Evolutionary conservation across 2,888 invertebrate species (phyloP).

Genomic region (Drosophila neonasuta): DNA sequence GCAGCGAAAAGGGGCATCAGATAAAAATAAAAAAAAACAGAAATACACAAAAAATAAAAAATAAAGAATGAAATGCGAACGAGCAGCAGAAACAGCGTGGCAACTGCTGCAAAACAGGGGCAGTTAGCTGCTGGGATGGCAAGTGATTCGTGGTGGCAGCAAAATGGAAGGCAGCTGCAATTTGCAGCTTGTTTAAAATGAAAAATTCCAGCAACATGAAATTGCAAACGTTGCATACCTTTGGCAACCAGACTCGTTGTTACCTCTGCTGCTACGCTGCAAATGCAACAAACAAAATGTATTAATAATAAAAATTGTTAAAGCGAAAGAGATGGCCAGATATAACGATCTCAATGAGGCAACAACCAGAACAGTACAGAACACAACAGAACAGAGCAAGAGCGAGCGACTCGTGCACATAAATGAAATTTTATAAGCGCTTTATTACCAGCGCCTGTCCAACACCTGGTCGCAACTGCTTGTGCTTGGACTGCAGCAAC

Average conservation of each 20-base stretch:
- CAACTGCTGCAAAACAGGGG: not conserved
- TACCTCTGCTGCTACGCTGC: conserved; percentile 28
- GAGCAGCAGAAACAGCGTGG: not conserved
- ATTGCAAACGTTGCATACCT: conserved; percentile 72
- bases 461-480: conserved; percentile 52
- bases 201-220: conserved; percentile 73
- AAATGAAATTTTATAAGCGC: conserved; percentile 78
- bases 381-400: not conserved
- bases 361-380: conserved; percentile 2
- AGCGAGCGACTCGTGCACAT: conserved; percentile 48
- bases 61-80: conserved; percentile 31
- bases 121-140: conserved; percentile 2
- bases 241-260: conserved; percentile 40
- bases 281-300: conserved; percentile 73
- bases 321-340: conserved; percentile 46
- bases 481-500: not conserved
- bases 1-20: conserved; percentile 7
- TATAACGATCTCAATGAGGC: conserved; percentile 21
- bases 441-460: conserved; percentile 68
- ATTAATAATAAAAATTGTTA: conserved; percentile 74
- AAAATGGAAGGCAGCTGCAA: conserved; percentile 49
- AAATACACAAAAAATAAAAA: conserved; percentile 4
- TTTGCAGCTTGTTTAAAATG: conserved; percentile 76
- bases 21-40: conserved; percentile 24
- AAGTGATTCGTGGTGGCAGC: not conserved